phyloP scores from a whole-genome alignment of 2,888 invertebrate species.

The Glyphotaelius pellucidus region DNA sequence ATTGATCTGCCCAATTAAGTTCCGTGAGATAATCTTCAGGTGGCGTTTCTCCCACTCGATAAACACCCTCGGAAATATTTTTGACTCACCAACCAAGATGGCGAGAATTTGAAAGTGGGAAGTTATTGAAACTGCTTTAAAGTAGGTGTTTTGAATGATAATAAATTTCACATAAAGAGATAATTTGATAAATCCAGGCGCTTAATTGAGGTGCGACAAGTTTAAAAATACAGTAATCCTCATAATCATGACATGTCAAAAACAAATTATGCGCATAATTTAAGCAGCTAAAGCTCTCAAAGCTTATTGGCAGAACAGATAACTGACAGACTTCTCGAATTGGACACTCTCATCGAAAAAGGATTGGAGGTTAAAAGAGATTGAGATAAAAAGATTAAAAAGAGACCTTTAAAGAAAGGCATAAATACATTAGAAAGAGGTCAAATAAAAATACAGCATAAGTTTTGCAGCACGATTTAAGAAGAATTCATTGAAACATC shows the following conservation, averaged over 20 bases:
- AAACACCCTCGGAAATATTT: conserved; percentile 2
- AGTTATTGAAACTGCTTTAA: not conserved
- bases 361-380: not conserved
- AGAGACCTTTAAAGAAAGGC: not conserved
- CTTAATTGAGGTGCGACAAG: not conserved
- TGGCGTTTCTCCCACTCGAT: not conserved
- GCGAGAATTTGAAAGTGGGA: not conserved
- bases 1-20: conserved; percentile 2
- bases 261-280: not conserved
- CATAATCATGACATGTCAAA: not conserved
- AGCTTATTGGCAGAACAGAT: not conserved
- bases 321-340: not conserved
- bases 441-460: not conserved
- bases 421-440: too few relatives aligned
- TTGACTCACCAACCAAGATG: not conserved
- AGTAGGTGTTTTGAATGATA: not conserved
- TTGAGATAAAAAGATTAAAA: not conserved
- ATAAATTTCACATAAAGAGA: not conserved
- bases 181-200: not conserved
- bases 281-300: not conserved
- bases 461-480: not conserved
- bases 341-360: not conserved
- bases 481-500: too few relatives aligned
- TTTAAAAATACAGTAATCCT: not conserved
- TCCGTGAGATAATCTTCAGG: not conserved